A percentile compares a stretch with the other conserved stretches of the same genome.
Conservation (phyloP, 2,113 vertebrate species). For the Tauraco erythrolophus region DNA sequence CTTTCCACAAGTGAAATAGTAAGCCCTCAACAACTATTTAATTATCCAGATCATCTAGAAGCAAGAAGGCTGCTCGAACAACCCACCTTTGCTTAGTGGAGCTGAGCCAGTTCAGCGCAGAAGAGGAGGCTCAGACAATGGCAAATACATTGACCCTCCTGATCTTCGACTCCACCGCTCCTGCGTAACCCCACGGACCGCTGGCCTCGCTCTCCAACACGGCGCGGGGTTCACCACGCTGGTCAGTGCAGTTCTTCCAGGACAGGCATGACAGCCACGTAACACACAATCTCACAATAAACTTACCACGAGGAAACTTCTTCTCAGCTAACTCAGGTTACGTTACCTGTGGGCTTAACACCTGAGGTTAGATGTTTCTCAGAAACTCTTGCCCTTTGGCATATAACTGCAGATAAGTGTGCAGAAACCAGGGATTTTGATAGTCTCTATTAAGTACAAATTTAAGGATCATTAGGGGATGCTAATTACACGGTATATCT, state of each 20-base stretch:
- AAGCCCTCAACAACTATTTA: background rate
- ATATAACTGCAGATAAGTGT: background rate
- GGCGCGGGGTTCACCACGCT: fast-evolving
- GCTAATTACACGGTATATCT: background rate
- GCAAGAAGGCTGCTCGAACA: background rate
- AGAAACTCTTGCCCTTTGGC: background rate
- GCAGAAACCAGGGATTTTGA: background rate
- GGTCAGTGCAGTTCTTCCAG: background rate
- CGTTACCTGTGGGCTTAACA: background rate
- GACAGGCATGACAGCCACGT: background rate
- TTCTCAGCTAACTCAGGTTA: background rate
- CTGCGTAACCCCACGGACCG: fast-evolving
- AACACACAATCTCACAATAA: fast-evolving
- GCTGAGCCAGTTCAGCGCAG: background rate
- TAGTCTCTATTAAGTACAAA: fast-evolving
- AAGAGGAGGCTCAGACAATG: background rate
- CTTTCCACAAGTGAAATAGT: background rate
- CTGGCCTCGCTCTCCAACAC: background rate
- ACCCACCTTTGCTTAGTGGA: background rate
- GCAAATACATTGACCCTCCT: fast-evolving
- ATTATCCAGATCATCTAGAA: background rate
- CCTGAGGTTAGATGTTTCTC: background rate
- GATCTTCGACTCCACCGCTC: background rate
- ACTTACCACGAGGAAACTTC: fast-evolving
- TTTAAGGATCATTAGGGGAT: background rate